Evolutionary conservation across 2,797 vertebrate species (phyloP).

Genomic region (Caiman crocodilus): DNA sequence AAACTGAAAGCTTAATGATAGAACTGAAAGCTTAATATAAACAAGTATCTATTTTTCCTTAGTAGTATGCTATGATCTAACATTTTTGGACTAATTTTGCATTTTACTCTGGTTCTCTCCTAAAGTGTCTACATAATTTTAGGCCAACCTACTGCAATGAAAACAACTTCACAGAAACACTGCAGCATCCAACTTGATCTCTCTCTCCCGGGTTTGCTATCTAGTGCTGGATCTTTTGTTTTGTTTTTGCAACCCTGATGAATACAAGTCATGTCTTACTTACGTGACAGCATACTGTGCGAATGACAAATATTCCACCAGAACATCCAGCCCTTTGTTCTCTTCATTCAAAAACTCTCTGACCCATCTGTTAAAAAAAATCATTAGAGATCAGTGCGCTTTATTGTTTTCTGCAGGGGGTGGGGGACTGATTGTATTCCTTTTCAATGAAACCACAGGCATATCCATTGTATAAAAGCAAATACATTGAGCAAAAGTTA

Average conservation of each 20-base stretch:
- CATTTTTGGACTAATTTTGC: background rate
- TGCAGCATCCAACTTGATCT: background rate
- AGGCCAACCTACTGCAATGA: background rate
- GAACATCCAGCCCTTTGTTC: slow-evolving; percentile 94
- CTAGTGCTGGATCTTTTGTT: background rate
- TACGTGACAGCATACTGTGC: slow-evolving; percentile 97
- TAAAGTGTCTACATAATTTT: background rate
- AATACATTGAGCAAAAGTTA: background rate
- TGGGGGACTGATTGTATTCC: background rate
- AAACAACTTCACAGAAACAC: background rate
- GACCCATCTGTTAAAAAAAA: slow-evolving; percentile 88
- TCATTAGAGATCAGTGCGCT: background rate
- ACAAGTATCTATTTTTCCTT: fast-evolving
- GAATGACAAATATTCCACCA: slow-evolving; percentile 97
- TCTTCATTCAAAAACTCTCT: slow-evolving; percentile 97
- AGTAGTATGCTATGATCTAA: background rate
- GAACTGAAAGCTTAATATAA: background rate
- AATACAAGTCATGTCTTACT: slow-evolving; percentile 77
- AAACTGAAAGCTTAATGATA: background rate
- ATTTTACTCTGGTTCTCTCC: background rate
- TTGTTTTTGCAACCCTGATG: background rate
- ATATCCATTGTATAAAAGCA: background rate
- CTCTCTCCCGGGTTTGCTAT: background rate
- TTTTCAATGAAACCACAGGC: background rate
- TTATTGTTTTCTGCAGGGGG: background rate